Base-by-base conservation (phyloP, 2,797 vertebrate genomes). In the Girardinus metallicus region DNA sequence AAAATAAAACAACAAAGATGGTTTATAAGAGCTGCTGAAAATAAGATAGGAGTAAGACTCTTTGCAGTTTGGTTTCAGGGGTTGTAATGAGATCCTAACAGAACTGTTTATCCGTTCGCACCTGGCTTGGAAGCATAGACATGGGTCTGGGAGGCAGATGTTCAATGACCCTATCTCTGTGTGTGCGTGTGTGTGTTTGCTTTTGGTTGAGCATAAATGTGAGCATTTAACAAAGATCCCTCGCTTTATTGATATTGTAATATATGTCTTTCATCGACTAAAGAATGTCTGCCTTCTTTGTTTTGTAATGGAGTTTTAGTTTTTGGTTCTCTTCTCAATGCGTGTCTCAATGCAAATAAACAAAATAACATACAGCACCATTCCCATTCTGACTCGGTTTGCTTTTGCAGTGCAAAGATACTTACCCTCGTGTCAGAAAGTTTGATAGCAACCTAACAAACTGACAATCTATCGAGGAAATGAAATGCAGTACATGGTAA, bases 91-190 rank as follows among this genome's bases (percentile, higher is more conserved):
- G 31, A 36, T 36, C 34, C 31, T 64, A 34, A 64, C 31, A 36
- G 62, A 15, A 64, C 16, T 64, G 62, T 36, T 64, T 64, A 64
- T 64, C 18, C 0, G 15, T 36, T 64, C 21, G 62, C 62, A 36
- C 60, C 60, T 64, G 60, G 60, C 60, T 36, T 64, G 31, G 60
- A 8, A 36, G 34, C 29, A 21, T 36, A 64, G 62, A 64, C 18
- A 21, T 64, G 34, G 16, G 31, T 64, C 62, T 64, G 62, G 62
- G 34, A 64, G 62, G 62, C 62, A 64, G 34, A 64, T 64, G 62
- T 64, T 64, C 62, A 64, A 64, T 64, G 18, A 64, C 62, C 31
- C 62, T 21, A 1, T 10, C 31, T 9, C 31, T 64, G 36, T 64
- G 16, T 21, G 60, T 60, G 49, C 26, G 23, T 16, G 26, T 15